phyloP scores from a whole-genome alignment of 2,113 vertebrate species.

The Xenopus borealis region DNA sequence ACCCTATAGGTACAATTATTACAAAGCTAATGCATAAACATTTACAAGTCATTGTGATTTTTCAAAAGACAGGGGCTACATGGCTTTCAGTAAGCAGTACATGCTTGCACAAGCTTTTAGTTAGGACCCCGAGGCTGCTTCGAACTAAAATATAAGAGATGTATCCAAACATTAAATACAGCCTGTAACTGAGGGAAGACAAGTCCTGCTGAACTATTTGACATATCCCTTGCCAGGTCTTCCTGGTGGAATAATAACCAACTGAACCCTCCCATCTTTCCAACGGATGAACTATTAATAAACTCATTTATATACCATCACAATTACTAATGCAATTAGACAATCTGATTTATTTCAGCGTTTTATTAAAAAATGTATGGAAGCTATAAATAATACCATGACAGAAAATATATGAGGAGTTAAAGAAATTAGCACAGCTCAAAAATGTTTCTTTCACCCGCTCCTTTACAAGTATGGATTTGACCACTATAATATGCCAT shows the following conservation, averaged over 20 bases:
- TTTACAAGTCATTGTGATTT: too few relatives aligned
- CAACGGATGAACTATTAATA: slow-evolving; percentile 14
- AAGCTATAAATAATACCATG: not conserved
- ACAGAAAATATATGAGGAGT: not conserved
- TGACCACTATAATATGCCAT: too few relatives aligned
- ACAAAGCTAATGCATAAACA: too few relatives aligned
- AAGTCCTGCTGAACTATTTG: slow-evolving; percentile 26
- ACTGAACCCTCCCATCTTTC: slow-evolving; percentile 17
- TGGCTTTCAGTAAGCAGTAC: slow-evolving; percentile 16
- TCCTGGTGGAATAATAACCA: not conserved
- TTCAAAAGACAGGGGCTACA: too few relatives aligned
- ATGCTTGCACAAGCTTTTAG: slow-evolving; percentile 18
- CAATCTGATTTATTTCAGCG: slow-evolving; percentile 5
- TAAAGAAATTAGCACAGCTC: too few relatives aligned
- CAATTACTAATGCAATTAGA: not conserved
- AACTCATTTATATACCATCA: not conserved
- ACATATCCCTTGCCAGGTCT: slow-evolving; percentile 10
- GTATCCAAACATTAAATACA: slow-evolving; percentile 23
- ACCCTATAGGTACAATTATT: too few relatives aligned
- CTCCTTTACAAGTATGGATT: too few relatives aligned
- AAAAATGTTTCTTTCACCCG: too few relatives aligned
- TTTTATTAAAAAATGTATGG: not conserved
- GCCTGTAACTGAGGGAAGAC: not conserved
- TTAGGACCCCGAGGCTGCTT: slow-evolving; percentile 22
- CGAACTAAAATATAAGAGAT: slow-evolving; percentile 20